Evolutionary conservation across 2,113 vertebrate genomes (phyloP), one percentile per base, ranked within the genome.

Genomic region (Potamarius usumacintae): DNA sequence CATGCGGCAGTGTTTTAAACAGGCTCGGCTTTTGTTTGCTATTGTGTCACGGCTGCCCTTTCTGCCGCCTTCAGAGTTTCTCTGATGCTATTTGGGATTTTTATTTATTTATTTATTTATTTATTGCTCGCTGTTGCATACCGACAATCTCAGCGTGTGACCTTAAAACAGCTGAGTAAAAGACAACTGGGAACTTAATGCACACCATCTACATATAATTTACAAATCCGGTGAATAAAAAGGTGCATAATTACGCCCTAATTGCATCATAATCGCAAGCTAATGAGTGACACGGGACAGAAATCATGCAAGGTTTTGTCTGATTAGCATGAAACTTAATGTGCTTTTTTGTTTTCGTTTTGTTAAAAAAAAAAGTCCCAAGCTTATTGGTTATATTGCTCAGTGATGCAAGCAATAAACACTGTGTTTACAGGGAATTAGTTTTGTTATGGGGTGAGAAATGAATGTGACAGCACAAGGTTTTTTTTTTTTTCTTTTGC

Each of bases 91-190:
- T 94, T 94, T 92, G 83, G 82, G 90, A 91, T 84, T 74, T 27
- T 83, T 83, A 91, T 88, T 88, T 91, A 90, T 90, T 67, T 14
- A 1, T 62, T 62, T 57, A 1, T 20, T n/a, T 50, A 88, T 92
- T 85, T 91, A 69, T 52, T 82, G 58, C 82, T 88, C 80, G 72
- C 76, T 42, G 86, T 69, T 84, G 81, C 82, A 87, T 92, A 93
- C 93, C 93, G 94, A 91, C 84, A 25, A 62, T 52, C 86, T 90
- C 92, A 92, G 92, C 91, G 89, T 93, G 93, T 93, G 93, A 94
- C 93, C 94, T 94, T 94, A 92, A 91, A 88, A 88, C 82, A 86
- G 86, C 83, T 89, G 88, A 60, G 22, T 48, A 85, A 80, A 81
- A 81, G 18, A 34, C 79, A 81, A 58, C 55, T 11, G 55, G 78